A percentile compares a stretch with the other conserved stretches of the same genome.
phyloP scores from a whole-genome alignment of 2,113 vertebrate genomes.

The Shinisaurus crocodilurus region DNA sequence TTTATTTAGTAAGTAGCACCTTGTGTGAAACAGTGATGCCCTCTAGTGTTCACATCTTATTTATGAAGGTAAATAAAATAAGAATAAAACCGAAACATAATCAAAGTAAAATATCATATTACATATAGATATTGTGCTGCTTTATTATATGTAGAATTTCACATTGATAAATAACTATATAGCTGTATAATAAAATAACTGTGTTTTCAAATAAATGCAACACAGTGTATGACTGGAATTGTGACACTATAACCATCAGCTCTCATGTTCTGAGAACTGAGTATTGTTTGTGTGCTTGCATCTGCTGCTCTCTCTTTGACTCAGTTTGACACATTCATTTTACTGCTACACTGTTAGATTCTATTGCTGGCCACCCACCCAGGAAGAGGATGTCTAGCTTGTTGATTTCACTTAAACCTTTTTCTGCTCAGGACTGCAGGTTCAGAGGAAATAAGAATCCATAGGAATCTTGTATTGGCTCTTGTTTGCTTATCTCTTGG shows the following conservation, averaged over 20 bases:
- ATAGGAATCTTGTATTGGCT: not conserved
- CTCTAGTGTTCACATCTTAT: slow-evolving; percentile 50
- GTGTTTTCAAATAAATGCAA: not conserved
- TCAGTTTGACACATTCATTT: not conserved
- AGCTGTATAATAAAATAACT: not conserved
- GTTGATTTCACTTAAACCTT: not conserved
- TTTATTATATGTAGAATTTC: slow-evolving; percentile 24
- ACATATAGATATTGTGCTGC: not conserved
- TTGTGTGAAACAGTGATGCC: slow-evolving; percentile 47
- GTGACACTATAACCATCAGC: not conserved
- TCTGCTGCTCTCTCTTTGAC: not conserved
- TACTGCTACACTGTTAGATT: not conserved
- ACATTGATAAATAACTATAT: not conserved
- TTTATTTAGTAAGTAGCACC: rapidly evolving
- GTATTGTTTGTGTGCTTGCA: slow-evolving; percentile 18
- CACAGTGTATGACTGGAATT: not conserved
- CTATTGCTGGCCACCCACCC: not conserved
- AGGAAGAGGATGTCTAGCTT: not conserved
- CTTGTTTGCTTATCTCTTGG: not conserved
- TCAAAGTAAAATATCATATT: rapidly evolving
- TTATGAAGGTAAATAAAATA: slow-evolving; percentile 24
- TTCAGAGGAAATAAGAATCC: not conserved
- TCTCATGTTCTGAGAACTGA: not conserved
- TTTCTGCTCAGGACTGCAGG: not conserved
- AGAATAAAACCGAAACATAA: not conserved